phyloP scores from a whole-genome alignment of 1,140 invertebrate species.

The Calosoma granatense region DNA sequence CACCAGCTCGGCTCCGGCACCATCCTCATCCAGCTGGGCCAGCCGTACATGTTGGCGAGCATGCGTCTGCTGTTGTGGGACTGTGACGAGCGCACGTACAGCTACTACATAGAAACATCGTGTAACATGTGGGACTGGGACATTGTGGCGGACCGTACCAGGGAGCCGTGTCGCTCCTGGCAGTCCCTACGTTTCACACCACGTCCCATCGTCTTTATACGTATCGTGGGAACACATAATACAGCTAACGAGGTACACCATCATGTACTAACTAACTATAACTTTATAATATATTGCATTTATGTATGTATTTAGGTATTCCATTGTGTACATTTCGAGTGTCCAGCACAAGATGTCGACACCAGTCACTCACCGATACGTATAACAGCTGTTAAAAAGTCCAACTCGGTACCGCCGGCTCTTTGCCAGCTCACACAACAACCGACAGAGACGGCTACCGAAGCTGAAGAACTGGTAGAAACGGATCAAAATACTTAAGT shows the following conservation, averaged over 20 bases:
- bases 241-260: slow-evolving; percentile 83
- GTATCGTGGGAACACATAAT: slow-evolving; percentile 90
- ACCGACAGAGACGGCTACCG: slow-evolving; percentile 43
- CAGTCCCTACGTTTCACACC: slow-evolving; percentile 76
- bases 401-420: slow-evolving; percentile 12
- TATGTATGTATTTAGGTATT: slow-evolving; percentile 61
- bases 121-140: slow-evolving; percentile 86
- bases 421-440: slow-evolving; percentile 25
- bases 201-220: slow-evolving; percentile 83
- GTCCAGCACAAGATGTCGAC: slow-evolving; percentile 52
- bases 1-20: slow-evolving; percentile 94
- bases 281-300: slow-evolving; percentile 2
- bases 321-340: slow-evolving; percentile 97
- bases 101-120: slow-evolving; percentile 93
- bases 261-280: slow-evolving; percentile 11
- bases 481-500: not conserved
- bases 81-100: slow-evolving; percentile 93
- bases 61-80: slow-evolving; percentile 94
- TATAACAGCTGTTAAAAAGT: slow-evolving; percentile 6
- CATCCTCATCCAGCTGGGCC: slow-evolving; percentile 85
- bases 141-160: slow-evolving; percentile 67
- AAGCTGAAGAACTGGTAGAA: slow-evolving; percentile 39
- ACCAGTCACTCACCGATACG: slow-evolving; percentile 22
- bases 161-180: slow-evolving; percentile 79
- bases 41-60: slow-evolving; percentile 88